Evolutionary conservation across 2,113 vertebrate genomes (phyloP), one percentile per base, ranked within the genome.

Genomic region (Tragelaphus buxtoni): DNA sequence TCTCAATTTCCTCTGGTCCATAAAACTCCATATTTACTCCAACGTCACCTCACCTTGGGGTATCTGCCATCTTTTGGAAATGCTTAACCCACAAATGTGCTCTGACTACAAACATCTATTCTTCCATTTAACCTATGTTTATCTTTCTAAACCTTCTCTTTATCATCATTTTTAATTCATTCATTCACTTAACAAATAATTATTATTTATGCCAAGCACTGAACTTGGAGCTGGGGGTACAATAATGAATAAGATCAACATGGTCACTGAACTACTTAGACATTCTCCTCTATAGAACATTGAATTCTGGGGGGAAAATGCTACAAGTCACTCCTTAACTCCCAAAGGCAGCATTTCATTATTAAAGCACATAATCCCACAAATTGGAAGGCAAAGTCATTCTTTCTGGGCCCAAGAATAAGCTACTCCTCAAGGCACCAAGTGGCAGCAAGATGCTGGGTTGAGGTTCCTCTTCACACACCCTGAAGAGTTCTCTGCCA

Each of bases 401-500:
- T 88, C 94, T 74, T 72, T 96, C 42, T 82, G 88, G 84, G 83
- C 55, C 72, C 49, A 85, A 95, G 87, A 97, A 86, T 96, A 92
- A 98, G 96, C 97, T 97, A 95, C 72, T 92, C 95, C 22, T 0
- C 0, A 97, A 97, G 93, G 90, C 76, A 96, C 42, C 0, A 0
- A 76, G 16, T 88, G 90, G n/a, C 98, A 98, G 97, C 84, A 76
- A 98, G 96, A 98, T 28, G 91, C 98, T 98, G 97, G 97, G 56
- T 98, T 76, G 49, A 94, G 84, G 88, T 53, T 95, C 3, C 42
- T 96, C 92, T 97, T 96, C 86, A 88, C 96, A 98, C 90, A 98
- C 97, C 94, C 97, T 96, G 90, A 88, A 92, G n/a, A 95, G 77
- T 84, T 56, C 65, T 81, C 30, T 96, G 98, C 98, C 98, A 99